Conservation (phyloP, 2,113 vertebrate genomes). For the Pan paniscus region DNA sequence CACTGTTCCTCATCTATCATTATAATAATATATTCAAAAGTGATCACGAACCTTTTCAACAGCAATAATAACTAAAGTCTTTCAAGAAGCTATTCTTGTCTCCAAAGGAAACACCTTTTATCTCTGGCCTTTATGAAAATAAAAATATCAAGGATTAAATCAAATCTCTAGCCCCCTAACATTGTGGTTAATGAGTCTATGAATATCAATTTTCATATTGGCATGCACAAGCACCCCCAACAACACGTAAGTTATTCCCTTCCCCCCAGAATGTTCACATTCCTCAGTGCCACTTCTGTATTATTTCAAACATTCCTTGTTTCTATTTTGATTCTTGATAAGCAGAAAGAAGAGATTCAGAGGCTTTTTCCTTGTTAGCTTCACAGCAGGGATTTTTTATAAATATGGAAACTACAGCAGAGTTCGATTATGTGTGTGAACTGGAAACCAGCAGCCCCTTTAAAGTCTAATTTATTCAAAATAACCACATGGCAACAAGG, state of each 20-base stretch:
- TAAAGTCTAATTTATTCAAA: constrained; percentile 75
- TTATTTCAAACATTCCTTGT: constrained; percentile 1
- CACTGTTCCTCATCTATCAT: neutral
- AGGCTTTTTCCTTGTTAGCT: constrained; percentile 53
- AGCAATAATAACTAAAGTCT: constrained; percentile 65
- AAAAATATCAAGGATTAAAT: constrained; percentile 4
- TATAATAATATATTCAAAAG: constrained; percentile 29
- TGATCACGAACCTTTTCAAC: constrained; percentile 4
- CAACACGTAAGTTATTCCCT: neutral
- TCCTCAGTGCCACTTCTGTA: neutral
- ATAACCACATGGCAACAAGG: neutral
- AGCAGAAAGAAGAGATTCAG: constrained; percentile 32
- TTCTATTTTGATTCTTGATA: neutral
- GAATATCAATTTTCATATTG: neutral
- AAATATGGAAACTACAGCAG: constrained; percentile 41
- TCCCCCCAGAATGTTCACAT: neutral
- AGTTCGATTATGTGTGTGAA: constrained; percentile 71
- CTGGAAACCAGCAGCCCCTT: constrained; percentile 59
- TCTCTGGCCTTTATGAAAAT: constrained; percentile 63
- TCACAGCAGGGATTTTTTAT: constrained; percentile 59
- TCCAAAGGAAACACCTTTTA: constrained; percentile 17
- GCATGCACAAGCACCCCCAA: neutral
- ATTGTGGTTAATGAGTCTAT: neutral
- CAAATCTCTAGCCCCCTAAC: neutral
- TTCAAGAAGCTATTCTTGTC: constrained; percentile 61